Conservation (phyloP, 2,888 invertebrate species). For the Zootermopsis nevadensis region DNA sequence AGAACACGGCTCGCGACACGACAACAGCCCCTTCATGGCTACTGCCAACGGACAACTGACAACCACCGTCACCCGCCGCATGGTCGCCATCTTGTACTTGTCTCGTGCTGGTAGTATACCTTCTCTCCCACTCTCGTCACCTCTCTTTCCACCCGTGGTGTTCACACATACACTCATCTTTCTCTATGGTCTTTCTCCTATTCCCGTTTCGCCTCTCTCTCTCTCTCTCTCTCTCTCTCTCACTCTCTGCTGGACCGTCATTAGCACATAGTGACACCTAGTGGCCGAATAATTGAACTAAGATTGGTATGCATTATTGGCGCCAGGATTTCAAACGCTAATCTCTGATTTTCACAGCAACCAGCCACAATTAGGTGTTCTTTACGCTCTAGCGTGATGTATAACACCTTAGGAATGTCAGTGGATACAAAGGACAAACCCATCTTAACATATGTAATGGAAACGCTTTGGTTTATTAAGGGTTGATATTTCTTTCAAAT, state of each 20-base stretch:
- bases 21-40: background rate
- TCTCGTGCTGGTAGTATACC: background rate
- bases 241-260: background rate
- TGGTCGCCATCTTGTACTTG: conserved; percentile 39
- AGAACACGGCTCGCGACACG: background rate
- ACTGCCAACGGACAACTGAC: conserved; percentile 30
- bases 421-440: no score
- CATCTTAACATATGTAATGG: no score
- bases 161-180: background rate
- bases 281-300: background rate
- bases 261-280: conserved; percentile 21
- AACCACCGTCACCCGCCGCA: background rate
- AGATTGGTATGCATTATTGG: background rate
- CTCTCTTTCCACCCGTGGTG: background rate
- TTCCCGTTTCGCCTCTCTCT: background rate
- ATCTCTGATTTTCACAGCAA: no score
- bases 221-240: conserved; percentile 12
- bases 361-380: no score
- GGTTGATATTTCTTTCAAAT: no score
- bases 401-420: no score
- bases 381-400: no score
- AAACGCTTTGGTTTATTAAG: no score
- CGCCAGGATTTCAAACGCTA: background rate
- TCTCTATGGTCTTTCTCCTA: background rate
- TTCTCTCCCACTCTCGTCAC: background rate